Evolutionary conservation across 92 coral and sea anemone species (phyloP).

Genomic region (Palythoa grandiflora): DNA sequence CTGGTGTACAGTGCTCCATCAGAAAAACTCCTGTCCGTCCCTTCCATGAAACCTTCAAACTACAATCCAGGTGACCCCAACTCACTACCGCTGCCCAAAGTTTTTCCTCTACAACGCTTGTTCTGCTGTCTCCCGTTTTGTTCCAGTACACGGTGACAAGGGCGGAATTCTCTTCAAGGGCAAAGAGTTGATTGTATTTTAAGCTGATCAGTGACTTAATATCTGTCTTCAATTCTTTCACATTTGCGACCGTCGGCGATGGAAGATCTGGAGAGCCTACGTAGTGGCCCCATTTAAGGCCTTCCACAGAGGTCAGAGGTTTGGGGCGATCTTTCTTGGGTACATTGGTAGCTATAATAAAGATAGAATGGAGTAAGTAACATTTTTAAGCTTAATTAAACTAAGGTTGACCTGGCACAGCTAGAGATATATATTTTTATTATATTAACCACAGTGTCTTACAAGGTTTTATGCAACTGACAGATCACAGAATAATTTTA

Average conservation of each 20-base stretch:
- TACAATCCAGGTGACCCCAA: conserved; percentile 90
- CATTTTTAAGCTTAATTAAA: too few relatives aligned
- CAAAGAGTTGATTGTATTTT: conserved; percentile 72
- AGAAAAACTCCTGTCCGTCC: conserved; percentile 71
- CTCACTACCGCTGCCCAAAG: conserved; percentile 87
- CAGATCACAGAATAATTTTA: too few relatives aligned
- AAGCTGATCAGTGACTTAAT: conserved; percentile 74
- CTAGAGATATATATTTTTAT: too few relatives aligned
- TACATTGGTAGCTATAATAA: background rate
- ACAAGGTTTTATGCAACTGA: too few relatives aligned
- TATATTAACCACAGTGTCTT: too few relatives aligned
- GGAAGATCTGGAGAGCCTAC: conserved; percentile 94
- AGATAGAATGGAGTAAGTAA: background rate
- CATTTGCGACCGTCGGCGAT: conserved; percentile 75
- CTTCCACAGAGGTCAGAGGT: conserved; percentile 87
- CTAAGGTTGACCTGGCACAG: too few relatives aligned
- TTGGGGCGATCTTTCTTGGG: conserved; percentile 64
- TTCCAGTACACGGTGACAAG: conserved; percentile 76
- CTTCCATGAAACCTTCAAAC: conserved; percentile 75
- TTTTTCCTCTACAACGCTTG: conserved; percentile 58
- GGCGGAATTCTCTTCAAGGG: conserved; percentile 77
- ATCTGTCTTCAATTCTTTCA: conserved; percentile 70
- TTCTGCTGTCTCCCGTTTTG: conserved; percentile 55
- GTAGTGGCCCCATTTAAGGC: conserved; percentile 92
- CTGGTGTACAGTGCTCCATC: conserved; percentile 92